A percentile compares a stretch with the other conserved stretches of the same genome.
phyloP scores from a whole-genome alignment of 2,888 invertebrate genomes.

The Leptinotarsa peninsularis region DNA sequence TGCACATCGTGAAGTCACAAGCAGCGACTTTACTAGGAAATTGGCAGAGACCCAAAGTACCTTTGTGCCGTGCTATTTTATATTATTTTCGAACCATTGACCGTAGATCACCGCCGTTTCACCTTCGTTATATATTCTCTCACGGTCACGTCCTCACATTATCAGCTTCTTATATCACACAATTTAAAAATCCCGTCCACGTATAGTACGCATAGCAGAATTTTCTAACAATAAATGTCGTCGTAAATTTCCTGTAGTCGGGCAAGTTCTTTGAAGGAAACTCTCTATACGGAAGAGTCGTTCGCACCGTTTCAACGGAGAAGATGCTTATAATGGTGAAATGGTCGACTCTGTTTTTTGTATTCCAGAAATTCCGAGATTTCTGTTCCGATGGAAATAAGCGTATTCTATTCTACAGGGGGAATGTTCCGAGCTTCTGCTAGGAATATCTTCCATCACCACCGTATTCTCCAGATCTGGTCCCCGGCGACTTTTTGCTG shows the following conservation, averaged over 20 bases:
- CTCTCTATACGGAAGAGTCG: conserved; percentile 35
- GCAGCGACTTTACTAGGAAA: neutral
- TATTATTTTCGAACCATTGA: conserved; percentile 12
- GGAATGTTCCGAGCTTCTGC: too few relatives aligned
- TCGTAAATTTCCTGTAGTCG: conserved; percentile 40
- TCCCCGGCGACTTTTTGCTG: too few relatives aligned
- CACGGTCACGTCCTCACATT: conserved; percentile 22
- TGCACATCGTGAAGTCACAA: neutral
- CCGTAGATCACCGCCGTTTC: neutral
- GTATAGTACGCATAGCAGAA: conserved; percentile 40
- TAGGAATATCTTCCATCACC: too few relatives aligned
- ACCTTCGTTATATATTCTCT: conserved; percentile 17
- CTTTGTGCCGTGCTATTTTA: neutral
- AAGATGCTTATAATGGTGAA: conserved; percentile 17
- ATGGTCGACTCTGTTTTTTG: neutral
- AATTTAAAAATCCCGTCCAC: conserved; percentile 34
- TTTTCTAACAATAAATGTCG: conserved; percentile 42
- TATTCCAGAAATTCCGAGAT: neutral
- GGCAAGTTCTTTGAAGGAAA: conserved; percentile 39
- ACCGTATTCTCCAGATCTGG: too few relatives aligned
- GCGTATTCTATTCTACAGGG: too few relatives aligned
- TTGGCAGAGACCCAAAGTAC: conserved; percentile 6
- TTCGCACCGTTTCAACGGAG: conserved; percentile 25
- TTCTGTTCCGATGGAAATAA: neutral
- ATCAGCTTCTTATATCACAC: conserved; percentile 19